Base-by-base conservation (phyloP, 37 sponge, comb jelly and placozoan species). In the Hormiphora californensis region DNA sequence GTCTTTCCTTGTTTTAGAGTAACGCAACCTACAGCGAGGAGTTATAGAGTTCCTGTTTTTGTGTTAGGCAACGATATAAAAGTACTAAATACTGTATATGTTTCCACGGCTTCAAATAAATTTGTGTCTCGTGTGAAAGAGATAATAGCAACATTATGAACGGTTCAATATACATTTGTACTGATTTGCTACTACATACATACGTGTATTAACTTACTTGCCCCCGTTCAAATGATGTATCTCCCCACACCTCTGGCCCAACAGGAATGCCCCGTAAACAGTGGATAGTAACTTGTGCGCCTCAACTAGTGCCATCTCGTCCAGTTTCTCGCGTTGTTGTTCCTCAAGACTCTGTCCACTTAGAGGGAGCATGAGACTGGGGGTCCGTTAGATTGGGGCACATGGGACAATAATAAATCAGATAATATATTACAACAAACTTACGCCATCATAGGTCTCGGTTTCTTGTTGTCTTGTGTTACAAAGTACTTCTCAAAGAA, bases 361-460 rank as follows among this genome's bases (percentile, higher is more conserved):
- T 73, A 73, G 46, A 23, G 81, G n/a, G 1, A 73, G 30, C 61
- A 57, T 73, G 9, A 73, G 32, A 33, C 81, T 73, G 81, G 32
- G 21, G 11, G 32, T 30, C 38, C 38, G 81, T 73, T 73, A 65
- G 33, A 36, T 28, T 57, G 15, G 5, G n/a, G n/a, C 61, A 57
- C 5, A 23, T 57, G n/a, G 27, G n/a, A 28, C n/a, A 23, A 57
- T 5, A 30, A 19, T 9, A 17, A 49, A 59, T 59, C 25, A 59
- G 62, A 59, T 9, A 23, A 9, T 22, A 7, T 59, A 59, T 59
- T 59, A 7, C 30, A 67, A 67, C 2, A 7, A 32, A 34, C 81
- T 73, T 73, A 73, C 81, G 81, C 81, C 81, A 73, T 73, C 81
- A 73, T 73, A 39, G 81, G 81, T 9, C 35, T 33, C 3, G 81